phyloP scores from a whole-genome alignment of 2,888 invertebrate genomes.

The Microplitis deprimator region DNA sequence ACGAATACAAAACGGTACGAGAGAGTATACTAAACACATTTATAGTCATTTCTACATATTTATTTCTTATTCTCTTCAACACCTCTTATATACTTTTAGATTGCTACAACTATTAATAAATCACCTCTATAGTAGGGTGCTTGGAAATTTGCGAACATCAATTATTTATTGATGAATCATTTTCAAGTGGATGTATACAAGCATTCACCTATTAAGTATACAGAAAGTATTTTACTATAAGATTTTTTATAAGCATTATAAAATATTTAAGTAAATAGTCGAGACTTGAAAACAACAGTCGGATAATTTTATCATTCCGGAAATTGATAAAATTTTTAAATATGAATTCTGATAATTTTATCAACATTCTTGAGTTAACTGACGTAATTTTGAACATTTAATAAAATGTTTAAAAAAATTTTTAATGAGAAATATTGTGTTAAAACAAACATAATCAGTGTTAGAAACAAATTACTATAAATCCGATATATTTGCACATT shows the following conservation, averaged over 20 bases:
- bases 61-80: background rate
- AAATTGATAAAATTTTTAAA: background rate
- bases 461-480: too few species aligned
- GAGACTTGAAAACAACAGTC: background rate
- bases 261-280: background rate
- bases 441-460: too few species aligned
- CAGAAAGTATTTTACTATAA: background rate
- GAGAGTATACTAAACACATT: constrained; percentile 35
- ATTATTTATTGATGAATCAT: constrained; percentile 10
- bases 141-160: constrained; percentile 6
- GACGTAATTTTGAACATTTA: background rate
- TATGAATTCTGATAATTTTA: background rate
- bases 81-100: background rate
- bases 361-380: constrained; percentile 25
- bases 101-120: constrained; percentile 3
- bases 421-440: too few species aligned
- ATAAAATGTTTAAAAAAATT: too few species aligned
- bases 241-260: background rate
- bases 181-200: background rate
- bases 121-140: background rate
- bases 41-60: background rate
- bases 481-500: too few species aligned
- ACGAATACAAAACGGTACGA: constrained; percentile 59
- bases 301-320: background rate
- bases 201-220: background rate